Conservation (phyloP, 2,888 invertebrate species). For the Melieria omissa region DNA sequence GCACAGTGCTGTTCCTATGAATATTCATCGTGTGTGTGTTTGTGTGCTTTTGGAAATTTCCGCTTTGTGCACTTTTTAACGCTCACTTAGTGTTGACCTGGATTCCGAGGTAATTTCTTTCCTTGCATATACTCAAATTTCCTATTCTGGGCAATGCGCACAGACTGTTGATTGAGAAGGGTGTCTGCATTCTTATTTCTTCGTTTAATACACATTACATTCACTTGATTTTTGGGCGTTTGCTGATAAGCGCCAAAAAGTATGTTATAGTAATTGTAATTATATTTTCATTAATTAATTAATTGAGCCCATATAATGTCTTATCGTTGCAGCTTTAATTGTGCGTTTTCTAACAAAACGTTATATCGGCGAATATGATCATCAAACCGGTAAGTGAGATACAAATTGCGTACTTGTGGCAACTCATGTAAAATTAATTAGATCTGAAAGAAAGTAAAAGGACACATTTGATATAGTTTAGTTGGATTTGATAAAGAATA, state of each 20-base stretch:
- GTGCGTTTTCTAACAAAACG: slow-evolving; percentile 92
- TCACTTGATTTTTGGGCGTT: slow-evolving; percentile 3
- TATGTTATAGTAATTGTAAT: slow-evolving; percentile 1
- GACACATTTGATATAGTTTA: too few relatives aligned
- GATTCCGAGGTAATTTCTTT: slow-evolving; percentile 6
- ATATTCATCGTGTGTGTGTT: neutral
- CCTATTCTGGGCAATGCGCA: too few relatives aligned
- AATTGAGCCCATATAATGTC: neutral
- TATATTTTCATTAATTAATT: slow-evolving; percentile 27
- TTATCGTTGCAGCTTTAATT: slow-evolving; percentile 76
- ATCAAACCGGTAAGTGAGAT: slow-evolving; percentile 79
- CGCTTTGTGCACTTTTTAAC: slow-evolving; percentile 31
- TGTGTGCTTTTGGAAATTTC: slow-evolving; percentile 23
- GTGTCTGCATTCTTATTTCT: slow-evolving; percentile 22
- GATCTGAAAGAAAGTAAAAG: too few relatives aligned
- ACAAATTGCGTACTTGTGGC: too few relatives aligned
- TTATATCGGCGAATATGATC: slow-evolving; percentile 95
- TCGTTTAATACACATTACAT: slow-evolving; percentile 26
- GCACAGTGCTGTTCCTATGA: too few relatives aligned
- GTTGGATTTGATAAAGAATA: too few relatives aligned
- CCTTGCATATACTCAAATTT: too few relatives aligned
- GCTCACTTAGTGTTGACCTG: slow-evolving; percentile 40
- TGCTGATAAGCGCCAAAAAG: neutral
- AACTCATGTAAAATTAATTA: too few relatives aligned
- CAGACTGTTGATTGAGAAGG: neutral